Evolutionary conservation across 2,888 invertebrate species (phyloP), one percentile per base, ranked within the genome.

Genomic region (Thymelicus lineola): DNA sequence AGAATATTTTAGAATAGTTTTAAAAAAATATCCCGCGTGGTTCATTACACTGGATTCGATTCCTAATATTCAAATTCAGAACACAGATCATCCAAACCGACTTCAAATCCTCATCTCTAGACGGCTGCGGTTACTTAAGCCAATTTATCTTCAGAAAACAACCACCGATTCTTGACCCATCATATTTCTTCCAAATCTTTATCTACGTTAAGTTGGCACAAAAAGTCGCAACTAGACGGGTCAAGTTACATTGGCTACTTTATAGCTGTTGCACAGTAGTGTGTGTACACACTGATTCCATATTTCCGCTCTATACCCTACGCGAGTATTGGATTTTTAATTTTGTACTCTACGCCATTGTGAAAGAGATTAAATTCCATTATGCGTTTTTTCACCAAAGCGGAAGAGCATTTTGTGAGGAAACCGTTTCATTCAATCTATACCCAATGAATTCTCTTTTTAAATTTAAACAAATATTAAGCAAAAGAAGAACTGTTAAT

Each of bases 231-330:
- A 73, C 76, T 73, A 72, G 73, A 77, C 68, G 78, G 88, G 45
- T 82, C 92, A 81, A 77, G 71, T 79, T 84, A 86, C 65, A 73
- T 73, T 88, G 87, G 92, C 71, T 74, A 74, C 72, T 62, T 81
- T 81, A 84, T 82, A 83, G 80, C 80, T 86, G 80, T 80, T 86
- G 87, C 84, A 89, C 88, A 84, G 86, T 76, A 77, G 76, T 79
- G 77, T 80, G 80, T 75, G 80, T 85, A 81, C 83, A 86, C 87
- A 86, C 85, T 90, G 91, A 91, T 91, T 88, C 88, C 85, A 82
- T 82, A 86, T 88, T 91, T 93, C 93, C 93, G 92, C 84, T 86
- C 80, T 80, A 85, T 89, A 86, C 89, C 89, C 90, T 88, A 85
- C 78, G 82, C 78, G 75, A 82, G 76, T 74, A 73, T 71, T 35